Base-by-base conservation (phyloP, 53 echinoderm and acorn worm genomes). In the Paracentrotus lividus region DNA sequence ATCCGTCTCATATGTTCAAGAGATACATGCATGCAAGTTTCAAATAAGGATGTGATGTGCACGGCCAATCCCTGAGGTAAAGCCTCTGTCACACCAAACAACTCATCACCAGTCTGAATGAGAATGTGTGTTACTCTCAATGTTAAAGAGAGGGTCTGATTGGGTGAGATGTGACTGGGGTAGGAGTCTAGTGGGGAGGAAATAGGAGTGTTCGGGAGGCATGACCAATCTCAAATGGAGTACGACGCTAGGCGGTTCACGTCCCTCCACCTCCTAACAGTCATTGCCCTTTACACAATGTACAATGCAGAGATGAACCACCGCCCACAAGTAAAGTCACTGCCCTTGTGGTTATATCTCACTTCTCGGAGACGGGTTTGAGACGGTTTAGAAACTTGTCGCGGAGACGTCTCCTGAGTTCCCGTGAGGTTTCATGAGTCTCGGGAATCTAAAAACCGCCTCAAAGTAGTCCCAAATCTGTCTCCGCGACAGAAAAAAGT, bases 181-280 rank as follows among this genome's bases (percentile, higher is more conserved):
- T 27, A 51, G 18, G 27, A 21, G 3, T 14, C 10, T 7, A 49
- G 0, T 15, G 85, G 18, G 51, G 27, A 85, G 85, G 85, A 85
- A 85, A 85, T 85, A 29, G 85, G 85, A 85, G 85, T 85, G 85
- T 49, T 49, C 85, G 27, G 85, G 85, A 85, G 85, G 85, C 85
- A 85, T 85, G 85, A 85, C 85, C 85, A 52, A 29, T 29, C 52
- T 49, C 49, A 85, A 85, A 85, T 85, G 85, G 85, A 52, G 85
- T 85, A 51, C 49, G 52, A 85, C 85, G 27, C 44, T 26, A 32
- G 85, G 52, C 29, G 85, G 49, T 85, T 49, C 51, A 13, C 27
- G 26, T 26, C 85, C 85, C n/a, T 18, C 26, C 23, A 49, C 85
- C 52, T 52, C 47, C 45, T 45, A 77, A 40, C 36, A 49, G 85